Conservation (phyloP, 2,797 vertebrate species). For the Monodelphis domestica region DNA sequence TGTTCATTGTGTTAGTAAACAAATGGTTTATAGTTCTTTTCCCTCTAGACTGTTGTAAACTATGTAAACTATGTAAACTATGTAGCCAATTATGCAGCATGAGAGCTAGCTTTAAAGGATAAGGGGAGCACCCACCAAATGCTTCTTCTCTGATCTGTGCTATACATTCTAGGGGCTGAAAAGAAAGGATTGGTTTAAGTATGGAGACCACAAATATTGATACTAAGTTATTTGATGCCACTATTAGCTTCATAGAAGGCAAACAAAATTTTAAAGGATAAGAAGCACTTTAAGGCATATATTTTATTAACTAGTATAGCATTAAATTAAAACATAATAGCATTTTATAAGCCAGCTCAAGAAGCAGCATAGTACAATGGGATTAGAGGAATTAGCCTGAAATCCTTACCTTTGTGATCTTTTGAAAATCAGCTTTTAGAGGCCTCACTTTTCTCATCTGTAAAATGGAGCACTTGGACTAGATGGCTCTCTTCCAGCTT, state of each 20-base stretch:
- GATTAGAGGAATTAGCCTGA: background rate
- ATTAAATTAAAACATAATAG: background rate
- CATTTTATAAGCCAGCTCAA: background rate
- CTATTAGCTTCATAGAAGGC: conserved; percentile 14
- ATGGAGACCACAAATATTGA: conserved; percentile 16
- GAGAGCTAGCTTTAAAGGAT: conserved; percentile 32
- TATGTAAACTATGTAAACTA: no score
- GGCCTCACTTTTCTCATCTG: background rate
- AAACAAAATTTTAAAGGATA: conserved; percentile 46
- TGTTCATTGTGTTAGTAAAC: conserved; percentile 60
- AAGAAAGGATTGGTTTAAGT: background rate
- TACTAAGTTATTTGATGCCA: conserved; percentile 29
- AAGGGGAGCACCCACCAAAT: background rate
- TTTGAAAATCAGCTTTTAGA: background rate
- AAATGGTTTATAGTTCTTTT: conserved; percentile 57
- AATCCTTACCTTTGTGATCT: background rate
- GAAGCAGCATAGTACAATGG: background rate
- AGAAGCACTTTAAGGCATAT: conserved; percentile 36
- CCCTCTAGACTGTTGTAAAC: conserved; percentile 38
- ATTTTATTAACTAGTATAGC: background rate
- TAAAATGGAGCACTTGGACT: background rate
- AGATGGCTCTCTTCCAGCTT: background rate
- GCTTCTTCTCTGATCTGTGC: background rate
- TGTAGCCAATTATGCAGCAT: conserved; percentile 41
- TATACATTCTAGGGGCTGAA: background rate